Evolutionary conservation across 2,797 vertebrate species (phyloP), one percentile per base, ranked within the genome.

Genomic region (Oreochromis grahami): DNA sequence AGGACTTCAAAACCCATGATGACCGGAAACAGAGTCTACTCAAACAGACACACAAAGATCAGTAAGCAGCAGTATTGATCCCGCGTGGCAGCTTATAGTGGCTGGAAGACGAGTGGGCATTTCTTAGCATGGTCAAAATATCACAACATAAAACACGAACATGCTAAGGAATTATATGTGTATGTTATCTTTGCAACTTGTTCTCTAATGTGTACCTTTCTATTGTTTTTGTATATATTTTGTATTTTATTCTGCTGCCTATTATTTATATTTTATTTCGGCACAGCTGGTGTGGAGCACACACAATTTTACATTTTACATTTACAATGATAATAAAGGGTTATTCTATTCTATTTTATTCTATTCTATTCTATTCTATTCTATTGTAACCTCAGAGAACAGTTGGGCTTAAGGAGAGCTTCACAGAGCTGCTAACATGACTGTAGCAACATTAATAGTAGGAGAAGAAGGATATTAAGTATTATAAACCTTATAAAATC

Each of bases 1-100:
- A 90, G 96, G 70, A 81, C 92, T 84, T 94, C 92, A 0, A 63
- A 19, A 21, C 82, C 94, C 83, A 94, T 88, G 21, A 87, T 6
- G 17, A 88, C 2, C 2, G 89, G 87, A 85, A 80, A 89, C 79
- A 94, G 13, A 2, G 78, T 6, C 88, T 92, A 86, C 5, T 50
- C 55, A n/a, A 5, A 13, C 19, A 29, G 11, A 81, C 12, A 81
- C 34, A 7, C 36, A 80, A 2, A 79, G 4, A 43, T 32, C 26
- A 15, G 50, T 36, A 2, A 13, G 29, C n/a, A 77, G 65, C 58
- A 34, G 51, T n/a, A 60, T 15, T 0, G 15, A 58, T 11, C 56
- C 58, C 36, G 9, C 1, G 10, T 0, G 2, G 7, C 34, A 65
- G 60, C n/a, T 24, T 41, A 34, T 60, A 60, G n/a, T 41, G 32